These are phyloP conservation scores for Pocota personata DNA, from an alignment of 2,888 invertebrate genomes.

Conservation along the genomic window DNA sequence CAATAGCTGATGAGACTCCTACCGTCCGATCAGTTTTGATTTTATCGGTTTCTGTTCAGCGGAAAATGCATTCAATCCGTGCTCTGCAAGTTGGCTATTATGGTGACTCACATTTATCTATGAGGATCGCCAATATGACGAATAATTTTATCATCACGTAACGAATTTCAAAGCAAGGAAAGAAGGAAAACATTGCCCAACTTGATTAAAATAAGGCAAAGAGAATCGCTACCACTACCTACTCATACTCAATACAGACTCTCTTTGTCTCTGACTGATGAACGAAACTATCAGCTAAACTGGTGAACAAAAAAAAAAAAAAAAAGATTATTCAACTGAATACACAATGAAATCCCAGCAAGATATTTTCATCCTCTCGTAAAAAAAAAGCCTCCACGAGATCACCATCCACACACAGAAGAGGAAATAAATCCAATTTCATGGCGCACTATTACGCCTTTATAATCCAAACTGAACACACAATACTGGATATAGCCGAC, in stretches of 20 bases:
- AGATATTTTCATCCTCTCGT: background rate
- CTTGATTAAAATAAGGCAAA: background rate
- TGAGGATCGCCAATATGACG: too few relatives aligned
- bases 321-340: background rate
- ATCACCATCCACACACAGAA: background rate
- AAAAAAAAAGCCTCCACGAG: background rate
- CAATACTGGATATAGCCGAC: background rate
- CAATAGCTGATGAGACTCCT: too few relatives aligned
- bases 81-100: too few relatives aligned
- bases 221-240: background rate
- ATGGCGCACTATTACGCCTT: background rate
- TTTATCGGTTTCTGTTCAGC: too few relatives aligned
- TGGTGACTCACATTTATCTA: too few relatives aligned
- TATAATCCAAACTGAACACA: background rate
- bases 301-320: background rate
- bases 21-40: too few relatives aligned
- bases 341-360: slow-evolving; percentile 1
- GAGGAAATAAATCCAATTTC: background rate
- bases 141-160: too few relatives aligned
- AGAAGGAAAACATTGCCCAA: too few relatives aligned
- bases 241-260: background rate
- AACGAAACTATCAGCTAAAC: background rate
- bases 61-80: too few relatives aligned
- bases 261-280: background rate
- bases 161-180: too few relatives aligned